These are phyloP conservation scores for Danio rerio DNA, from an alignment of 2,113 vertebrate species.

Conservation along the genomic window DNA sequence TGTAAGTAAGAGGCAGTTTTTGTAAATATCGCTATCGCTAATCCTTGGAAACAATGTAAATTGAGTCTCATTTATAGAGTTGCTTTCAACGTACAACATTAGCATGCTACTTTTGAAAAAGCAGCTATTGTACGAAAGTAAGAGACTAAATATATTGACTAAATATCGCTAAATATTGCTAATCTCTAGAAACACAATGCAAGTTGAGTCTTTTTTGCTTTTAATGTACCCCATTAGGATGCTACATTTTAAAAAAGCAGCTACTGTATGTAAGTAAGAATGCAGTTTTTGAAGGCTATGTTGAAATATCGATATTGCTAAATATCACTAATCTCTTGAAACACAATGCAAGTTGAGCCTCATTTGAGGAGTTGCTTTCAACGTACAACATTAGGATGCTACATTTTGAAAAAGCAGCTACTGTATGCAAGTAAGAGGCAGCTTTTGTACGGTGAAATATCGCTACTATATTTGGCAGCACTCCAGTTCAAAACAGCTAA, in stretches of 20 bases:
- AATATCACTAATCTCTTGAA: no score
- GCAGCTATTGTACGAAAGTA: conserved; percentile 65
- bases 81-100: conserved; percentile 44
- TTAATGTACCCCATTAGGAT: conserved; percentile 56
- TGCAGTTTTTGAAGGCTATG: no score
- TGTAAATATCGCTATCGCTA: conserved; percentile 55
- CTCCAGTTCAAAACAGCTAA: conserved; percentile 9
- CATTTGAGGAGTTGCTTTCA: not conserved
- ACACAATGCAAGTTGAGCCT: not conserved
- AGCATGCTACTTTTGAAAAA: conserved; percentile 21
- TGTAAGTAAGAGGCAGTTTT: conserved; percentile 66
- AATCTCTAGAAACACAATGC: not conserved
- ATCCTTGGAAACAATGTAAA: not conserved
- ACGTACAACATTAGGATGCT: conserved; percentile 57
- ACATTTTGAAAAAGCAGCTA: conserved; percentile 55
- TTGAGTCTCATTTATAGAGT: not conserved
- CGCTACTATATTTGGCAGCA: conserved; percentile 13
- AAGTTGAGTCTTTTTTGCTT: not conserved
- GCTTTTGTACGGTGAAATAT: conserved; percentile 67
- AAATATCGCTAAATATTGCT: not conserved
- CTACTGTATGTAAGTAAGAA: no score
- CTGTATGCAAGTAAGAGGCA: conserved; percentile 63
- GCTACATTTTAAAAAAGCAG: conserved; percentile 36
- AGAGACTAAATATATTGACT: conserved; percentile 58
- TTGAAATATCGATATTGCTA: no score